phyloP scores from a whole-genome alignment of 2,888 invertebrate species.

The Leucania comma region DNA sequence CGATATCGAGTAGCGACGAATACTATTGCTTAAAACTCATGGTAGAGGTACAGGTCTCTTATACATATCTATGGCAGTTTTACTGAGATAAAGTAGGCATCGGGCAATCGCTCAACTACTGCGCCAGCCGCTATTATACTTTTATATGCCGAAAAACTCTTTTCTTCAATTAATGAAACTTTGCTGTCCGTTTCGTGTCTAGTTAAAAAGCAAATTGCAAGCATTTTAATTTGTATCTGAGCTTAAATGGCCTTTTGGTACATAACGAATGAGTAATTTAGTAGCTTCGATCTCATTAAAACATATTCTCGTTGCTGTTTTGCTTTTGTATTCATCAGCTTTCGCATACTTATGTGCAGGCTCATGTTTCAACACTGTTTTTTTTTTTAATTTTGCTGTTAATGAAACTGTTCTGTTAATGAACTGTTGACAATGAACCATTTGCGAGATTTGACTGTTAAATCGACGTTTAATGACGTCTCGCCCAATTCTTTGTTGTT shows the following conservation, averaged over 20 bases:
- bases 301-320: conserved; percentile 1
- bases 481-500: too few relatives aligned
- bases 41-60: too few relatives aligned
- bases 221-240: conserved; percentile 12
- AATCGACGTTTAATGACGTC: neutral
- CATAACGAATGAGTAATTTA: neutral
- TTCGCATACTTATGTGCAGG: conserved; percentile 10
- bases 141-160: neutral
- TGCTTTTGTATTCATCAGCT: neutral
- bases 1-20: too few relatives aligned
- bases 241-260: conserved; percentile 5
- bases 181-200: conserved; percentile 5
- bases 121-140: neutral
- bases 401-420: too few relatives aligned
- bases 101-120: too few relatives aligned
- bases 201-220: conserved; percentile 22
- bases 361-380: neutral
- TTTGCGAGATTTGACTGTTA: neutral
- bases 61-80: too few relatives aligned
- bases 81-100: too few relatives aligned
- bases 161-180: conserved; percentile 1
- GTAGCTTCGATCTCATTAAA: conserved; percentile 18
- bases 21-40: too few relatives aligned
- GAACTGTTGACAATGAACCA: neutral
- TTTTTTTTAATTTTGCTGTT: neutral